Percentiles rank a stretch among this genome's conserved stretches.
Conservation (phyloP, 2,113 vertebrate genomes). For the Phodopus roborovskii region DNA sequence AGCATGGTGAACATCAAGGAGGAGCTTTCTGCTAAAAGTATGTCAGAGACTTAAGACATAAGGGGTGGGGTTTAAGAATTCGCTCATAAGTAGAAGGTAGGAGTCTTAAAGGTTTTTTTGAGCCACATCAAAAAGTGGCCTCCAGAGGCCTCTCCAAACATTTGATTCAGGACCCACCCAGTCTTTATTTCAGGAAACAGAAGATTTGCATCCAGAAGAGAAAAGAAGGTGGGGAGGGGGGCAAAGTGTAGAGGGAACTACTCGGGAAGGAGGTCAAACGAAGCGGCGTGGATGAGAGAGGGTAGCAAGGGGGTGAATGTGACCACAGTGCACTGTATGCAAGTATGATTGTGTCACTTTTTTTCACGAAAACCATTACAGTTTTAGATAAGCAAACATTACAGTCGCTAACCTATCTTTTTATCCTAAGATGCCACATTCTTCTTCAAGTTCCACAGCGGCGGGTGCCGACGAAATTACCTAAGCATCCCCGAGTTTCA, state of each 20-base stretch:
- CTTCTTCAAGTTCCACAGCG: neutral
- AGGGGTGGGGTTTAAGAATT: neutral
- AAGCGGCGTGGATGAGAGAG: neutral
- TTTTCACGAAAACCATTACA: neutral
- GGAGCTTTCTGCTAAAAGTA: neutral
- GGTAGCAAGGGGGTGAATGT: neutral
- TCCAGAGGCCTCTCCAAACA: neutral
- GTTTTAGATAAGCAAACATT: slow-evolving; percentile 1
- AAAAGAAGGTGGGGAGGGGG: neutral
- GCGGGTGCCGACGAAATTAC: neutral
- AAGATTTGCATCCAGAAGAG: neutral
- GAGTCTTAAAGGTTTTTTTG: neutral
- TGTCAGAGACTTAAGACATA: neutral
- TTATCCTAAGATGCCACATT: neutral
- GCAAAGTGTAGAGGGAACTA: neutral
- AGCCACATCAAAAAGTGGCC: neutral
- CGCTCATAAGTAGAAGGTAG: neutral
- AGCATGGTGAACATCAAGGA: too few species aligned
- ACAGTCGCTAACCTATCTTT: neutral
- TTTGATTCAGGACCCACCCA: neutral
- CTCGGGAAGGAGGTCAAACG: neutral
- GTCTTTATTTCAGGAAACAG: neutral
- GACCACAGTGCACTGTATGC: neutral
- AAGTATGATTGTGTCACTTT: neutral
- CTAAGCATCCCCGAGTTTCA: neutral